Conservation (phyloP, 2,888 invertebrate species). For the Corbicula japonica region DNA sequence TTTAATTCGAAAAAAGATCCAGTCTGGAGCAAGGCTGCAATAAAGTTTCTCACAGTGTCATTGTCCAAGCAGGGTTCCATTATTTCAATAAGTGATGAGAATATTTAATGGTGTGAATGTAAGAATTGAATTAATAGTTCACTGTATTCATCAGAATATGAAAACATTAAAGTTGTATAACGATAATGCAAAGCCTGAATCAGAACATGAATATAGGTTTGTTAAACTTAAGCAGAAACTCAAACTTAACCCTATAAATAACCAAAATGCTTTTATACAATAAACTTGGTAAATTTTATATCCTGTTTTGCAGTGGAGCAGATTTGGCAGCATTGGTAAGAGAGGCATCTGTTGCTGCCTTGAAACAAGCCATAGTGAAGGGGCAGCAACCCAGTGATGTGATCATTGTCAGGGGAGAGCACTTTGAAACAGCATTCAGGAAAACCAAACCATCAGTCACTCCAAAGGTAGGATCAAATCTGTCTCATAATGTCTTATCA, state of each 20-base stretch:
- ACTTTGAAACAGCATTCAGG: conserved; percentile 92
- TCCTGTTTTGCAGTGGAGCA: conserved; percentile 90
- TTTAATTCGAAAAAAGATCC: too few relatives aligned
- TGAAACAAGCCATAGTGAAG: conserved; percentile 91
- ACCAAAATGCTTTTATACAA: neutral
- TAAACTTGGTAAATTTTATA: neutral
- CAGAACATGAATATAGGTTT: neutral
- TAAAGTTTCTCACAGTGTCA: too few relatives aligned
- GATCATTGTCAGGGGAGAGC: conserved; percentile 90
- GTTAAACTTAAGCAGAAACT: neutral
- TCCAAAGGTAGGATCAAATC: conserved; percentile 75
- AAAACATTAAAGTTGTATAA: too few relatives aligned
- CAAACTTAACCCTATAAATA: neutral
- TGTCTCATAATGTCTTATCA: too few relatives aligned
- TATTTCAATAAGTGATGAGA: too few relatives aligned
- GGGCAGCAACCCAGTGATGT: conserved; percentile 78
- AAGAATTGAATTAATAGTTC: too few relatives aligned
- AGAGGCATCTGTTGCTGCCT: conserved; percentile 93
- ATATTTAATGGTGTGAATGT: too few relatives aligned
- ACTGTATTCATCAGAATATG: too few relatives aligned
- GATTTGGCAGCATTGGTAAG: conserved; percentile 96
- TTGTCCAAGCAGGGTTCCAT: too few relatives aligned
- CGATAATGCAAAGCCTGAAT: neutral
- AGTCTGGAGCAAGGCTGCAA: too few relatives aligned
- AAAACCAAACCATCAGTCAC: conserved; percentile 96